Conservation (phyloP, 2,888 invertebrate genomes). For the Leptinotarsa peninsularis region DNA sequence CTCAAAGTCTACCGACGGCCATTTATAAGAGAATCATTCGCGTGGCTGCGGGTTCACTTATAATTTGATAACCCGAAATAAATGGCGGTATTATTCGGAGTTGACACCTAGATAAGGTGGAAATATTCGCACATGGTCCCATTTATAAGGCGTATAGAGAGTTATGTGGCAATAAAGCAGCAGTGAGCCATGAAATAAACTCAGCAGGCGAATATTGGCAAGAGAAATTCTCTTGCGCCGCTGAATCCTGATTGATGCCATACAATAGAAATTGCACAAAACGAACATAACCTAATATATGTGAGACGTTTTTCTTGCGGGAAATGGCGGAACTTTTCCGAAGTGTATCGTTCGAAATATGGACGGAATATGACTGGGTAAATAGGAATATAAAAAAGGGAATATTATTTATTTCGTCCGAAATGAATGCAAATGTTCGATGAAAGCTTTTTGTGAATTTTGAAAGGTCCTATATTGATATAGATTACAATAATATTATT, state of each 20-base stretch:
- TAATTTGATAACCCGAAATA: conserved; percentile 39
- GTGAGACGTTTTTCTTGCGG: conserved; percentile 34
- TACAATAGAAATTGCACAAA: conserved; percentile 44
- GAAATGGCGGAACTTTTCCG: conserved; percentile 33
- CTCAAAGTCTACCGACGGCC: not conserved
- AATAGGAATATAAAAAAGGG: conserved; percentile 9
- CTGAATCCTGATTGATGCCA: conserved; percentile 50
- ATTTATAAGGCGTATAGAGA: conserved; percentile 49
- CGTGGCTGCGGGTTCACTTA: conserved; percentile 26
- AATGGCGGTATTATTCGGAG: conserved; percentile 42
- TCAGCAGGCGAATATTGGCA: conserved; percentile 48
- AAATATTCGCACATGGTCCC: conserved; percentile 46
- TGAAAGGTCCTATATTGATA: too few relatives aligned
- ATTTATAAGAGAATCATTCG: conserved; percentile 21
- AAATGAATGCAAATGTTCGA: not conserved
- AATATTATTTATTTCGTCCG: conserved; percentile 29
- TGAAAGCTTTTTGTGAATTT: too few relatives aligned
- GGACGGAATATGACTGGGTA: not conserved
- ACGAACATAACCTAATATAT: conserved; percentile 39
- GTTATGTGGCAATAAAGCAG: conserved; percentile 51
- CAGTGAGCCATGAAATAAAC: conserved; percentile 52
- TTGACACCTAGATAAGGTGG: conserved; percentile 45
- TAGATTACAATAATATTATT: too few relatives aligned
- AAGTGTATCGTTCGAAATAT: conserved; percentile 22
- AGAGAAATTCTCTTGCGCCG: conserved; percentile 44